These are phyloP conservation scores for Notamacropus eugenii DNA, from an alignment of 2,797 vertebrate species.

Conservation along the genomic window DNA sequence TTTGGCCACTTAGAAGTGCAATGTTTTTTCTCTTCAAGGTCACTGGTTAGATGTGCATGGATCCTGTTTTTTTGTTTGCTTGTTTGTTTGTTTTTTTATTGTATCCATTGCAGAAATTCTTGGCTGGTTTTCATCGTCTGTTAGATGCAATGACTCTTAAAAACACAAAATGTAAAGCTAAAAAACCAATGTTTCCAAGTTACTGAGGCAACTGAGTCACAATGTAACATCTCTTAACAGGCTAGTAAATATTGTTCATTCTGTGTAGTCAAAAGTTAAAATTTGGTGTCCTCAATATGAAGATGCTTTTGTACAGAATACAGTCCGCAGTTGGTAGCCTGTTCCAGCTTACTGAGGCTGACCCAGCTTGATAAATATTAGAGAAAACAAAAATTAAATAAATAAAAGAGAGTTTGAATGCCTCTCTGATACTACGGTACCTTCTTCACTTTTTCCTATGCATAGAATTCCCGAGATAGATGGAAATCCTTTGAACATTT, in stretches of 20 bases:
- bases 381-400: background rate
- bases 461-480: slow-evolving; percentile 10
- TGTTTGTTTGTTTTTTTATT: background rate
- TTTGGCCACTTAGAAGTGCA: slow-evolving; percentile 79
- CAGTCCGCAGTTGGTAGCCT: slow-evolving; percentile 64
- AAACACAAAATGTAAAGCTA: slow-evolving; percentile 67
- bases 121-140: slow-evolving; percentile 35
- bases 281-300: slow-evolving; percentile 72
- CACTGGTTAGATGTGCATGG: slow-evolving; percentile 76
- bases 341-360: slow-evolving; percentile 66
- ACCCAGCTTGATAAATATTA: slow-evolving; percentile 55
- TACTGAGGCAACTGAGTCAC: slow-evolving; percentile 58
- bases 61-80: slow-evolving; percentile 57
- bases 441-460: slow-evolving; percentile 31
- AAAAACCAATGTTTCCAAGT: slow-evolving; percentile 75
- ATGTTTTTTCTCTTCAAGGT: slow-evolving; percentile 84
- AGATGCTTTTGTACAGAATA: slow-evolving; percentile 68
- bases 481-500: background rate
- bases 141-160: slow-evolving; percentile 75
- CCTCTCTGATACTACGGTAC: slow-evolving; percentile 29
- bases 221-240: slow-evolving; percentile 80
- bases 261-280: slow-evolving; percentile 79
- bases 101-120: background rate
- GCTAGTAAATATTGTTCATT: slow-evolving; percentile 77
- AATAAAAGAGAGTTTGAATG: background rate